Evolutionary conservation across 2,888 invertebrate genomes (phyloP).

Genomic region (Andrena praecox): DNA sequence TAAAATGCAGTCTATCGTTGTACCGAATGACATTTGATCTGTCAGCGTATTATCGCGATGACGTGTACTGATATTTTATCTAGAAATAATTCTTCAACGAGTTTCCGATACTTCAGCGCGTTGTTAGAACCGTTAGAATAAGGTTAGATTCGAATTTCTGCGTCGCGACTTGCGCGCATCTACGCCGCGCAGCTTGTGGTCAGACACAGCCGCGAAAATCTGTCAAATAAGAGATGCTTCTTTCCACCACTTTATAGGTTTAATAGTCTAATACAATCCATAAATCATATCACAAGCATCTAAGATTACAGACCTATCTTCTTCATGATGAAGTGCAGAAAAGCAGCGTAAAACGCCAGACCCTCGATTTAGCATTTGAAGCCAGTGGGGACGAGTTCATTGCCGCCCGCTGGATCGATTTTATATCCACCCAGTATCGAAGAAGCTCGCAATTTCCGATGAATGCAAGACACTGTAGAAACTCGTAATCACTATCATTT

Average conservation of each 20-base stretch:
- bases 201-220: background rate
- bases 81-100: background rate
- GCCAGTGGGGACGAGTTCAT: too few relatives aligned
- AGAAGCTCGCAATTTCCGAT: background rate
- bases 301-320: too few relatives aligned
- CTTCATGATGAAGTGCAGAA: too few relatives aligned
- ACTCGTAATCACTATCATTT: background rate
- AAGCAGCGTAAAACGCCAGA: too few relatives aligned
- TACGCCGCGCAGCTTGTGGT: background rate
- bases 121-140: constrained; percentile 1
- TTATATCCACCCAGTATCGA: background rate
- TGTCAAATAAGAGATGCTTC: background rate
- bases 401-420: background rate
- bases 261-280: background rate
- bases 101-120: background rate
- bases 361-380: too few relatives aligned
- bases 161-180: background rate
- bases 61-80: background rate
- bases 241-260: background rate
- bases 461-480: background rate
- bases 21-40: background rate
- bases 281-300: background rate
- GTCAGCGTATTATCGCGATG: background rate
- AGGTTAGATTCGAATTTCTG: background rate
- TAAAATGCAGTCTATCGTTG: background rate